These are phyloP conservation scores for Nemopilema nomurai DNA, from an alignment of 30 jellyfish, hydroid and myxozoan genomes.

Conservation along the genomic window DNA sequence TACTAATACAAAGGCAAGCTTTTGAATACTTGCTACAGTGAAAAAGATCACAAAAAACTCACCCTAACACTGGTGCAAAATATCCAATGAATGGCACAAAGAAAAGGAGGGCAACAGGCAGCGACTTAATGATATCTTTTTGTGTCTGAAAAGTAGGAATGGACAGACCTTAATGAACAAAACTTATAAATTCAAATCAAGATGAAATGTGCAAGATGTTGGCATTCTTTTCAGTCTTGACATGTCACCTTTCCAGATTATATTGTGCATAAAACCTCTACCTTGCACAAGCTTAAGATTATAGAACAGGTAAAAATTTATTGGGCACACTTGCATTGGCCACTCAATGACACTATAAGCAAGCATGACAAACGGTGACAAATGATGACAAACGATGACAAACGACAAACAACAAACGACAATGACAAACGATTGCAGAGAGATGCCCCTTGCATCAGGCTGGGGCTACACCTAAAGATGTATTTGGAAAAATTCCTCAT, in stretches of 20 bases:
- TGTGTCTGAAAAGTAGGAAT: slow-evolving; percentile 62
- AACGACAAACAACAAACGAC: too few relatives aligned
- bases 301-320: too few relatives aligned
- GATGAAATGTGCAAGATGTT: slow-evolving; percentile 9
- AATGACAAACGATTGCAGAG: too few relatives aligned
- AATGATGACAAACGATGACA: too few relatives aligned
- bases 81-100: slow-evolving; percentile 87
- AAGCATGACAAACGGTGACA: too few relatives aligned
- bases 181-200: too few relatives aligned
- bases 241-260: not conserved
- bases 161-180: not conserved
- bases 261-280: not conserved
- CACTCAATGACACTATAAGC: too few relatives aligned
- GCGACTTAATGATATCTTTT: slow-evolving; percentile 83
- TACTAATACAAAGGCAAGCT: not conserved
- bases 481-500: too few relatives aligned
- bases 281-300: not conserved
- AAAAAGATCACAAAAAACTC: slow-evolving; percentile 7
- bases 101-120: slow-evolving; percentile 80
- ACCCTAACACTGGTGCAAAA: slow-evolving; percentile 95
- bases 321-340: too few relatives aligned
- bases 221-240: not conserved
- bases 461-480: too few relatives aligned
- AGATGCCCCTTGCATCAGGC: too few relatives aligned
- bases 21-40: not conserved